Evolutionary conservation across 2,113 vertebrate species (phyloP), one percentile per base, ranked within the genome.

Genomic region (Spilogale gracilis): DNA sequence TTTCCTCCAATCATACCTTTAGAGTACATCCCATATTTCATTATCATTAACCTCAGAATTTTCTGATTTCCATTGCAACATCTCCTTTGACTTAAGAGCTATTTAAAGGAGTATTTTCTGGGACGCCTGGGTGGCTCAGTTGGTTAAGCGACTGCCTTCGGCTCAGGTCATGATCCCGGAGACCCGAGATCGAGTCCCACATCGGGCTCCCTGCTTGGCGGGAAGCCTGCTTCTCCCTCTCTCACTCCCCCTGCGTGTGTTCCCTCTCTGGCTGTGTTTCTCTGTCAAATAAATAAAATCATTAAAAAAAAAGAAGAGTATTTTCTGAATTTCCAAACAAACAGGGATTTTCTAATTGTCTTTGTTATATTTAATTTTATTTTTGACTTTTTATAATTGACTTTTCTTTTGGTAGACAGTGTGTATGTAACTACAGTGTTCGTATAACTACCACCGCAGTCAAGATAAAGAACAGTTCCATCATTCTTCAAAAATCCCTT

Each of bases 11-110:
- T 32, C 32, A 79, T 84, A 58, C 38, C 10, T 85, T 96, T 84
- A 52, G 9, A 7, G 10, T 93, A 89, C 9, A 58, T 83, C 21
- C 18, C 6, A 56, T 54, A 76, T 86, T 52, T 61, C 30, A 60
- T 80, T 86, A 86, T 54, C 21, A 74, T 78, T 90, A 23, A 67
- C 5, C 78, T 90, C 5, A 74, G 56, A 95, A 54, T 91, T 95
- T 83, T 83, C 20, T 67, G 27, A 76, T 91, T 95, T 84, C 27
- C 21, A 50, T 78, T 67, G 20, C 6, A 90, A 18, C 48, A 43
- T 90, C 21, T 90, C 48, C 6, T 90, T 89, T 43, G 38, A 61
- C 25, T 65, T 90, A 74, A 10, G 9, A 8, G 23, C 85, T 91
- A 86, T 79, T 95, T 91, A 85, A 13, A n/a, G 89, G 25, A 89